phyloP scores from a whole-genome alignment of 2,797 vertebrate species.

The Telmatherina bonti region DNA sequence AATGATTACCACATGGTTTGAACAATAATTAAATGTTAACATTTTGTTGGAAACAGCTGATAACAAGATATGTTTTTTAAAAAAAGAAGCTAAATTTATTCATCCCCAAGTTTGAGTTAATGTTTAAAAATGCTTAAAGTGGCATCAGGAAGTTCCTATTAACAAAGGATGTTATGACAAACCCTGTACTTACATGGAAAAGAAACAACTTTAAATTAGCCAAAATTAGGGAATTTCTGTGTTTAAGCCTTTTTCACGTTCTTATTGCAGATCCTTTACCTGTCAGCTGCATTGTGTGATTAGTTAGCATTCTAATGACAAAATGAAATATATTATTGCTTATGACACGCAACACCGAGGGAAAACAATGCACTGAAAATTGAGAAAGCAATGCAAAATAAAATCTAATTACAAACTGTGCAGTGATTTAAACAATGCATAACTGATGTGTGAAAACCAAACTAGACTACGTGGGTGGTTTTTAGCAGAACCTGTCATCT shows the following conservation, averaged over 20 bases:
- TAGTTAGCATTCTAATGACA: constrained; percentile 63
- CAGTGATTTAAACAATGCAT: constrained; percentile 6
- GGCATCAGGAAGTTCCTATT: constrained; percentile 15
- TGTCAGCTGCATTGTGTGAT: constrained; percentile 56
- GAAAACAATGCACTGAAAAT: constrained; percentile 17
- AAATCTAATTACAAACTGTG: background rate
- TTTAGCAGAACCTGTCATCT: background rate
- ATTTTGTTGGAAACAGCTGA: constrained; percentile 56
- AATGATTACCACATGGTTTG: constrained; percentile 61
- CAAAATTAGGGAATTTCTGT: background rate
- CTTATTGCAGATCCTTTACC: constrained; percentile 36
- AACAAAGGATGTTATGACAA: constrained; percentile 3
- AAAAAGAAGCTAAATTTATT: constrained; percentile 30
- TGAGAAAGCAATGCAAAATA: constrained; percentile 12
- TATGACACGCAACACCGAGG: constrained; percentile 23
- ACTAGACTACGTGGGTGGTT: constrained; percentile 12
- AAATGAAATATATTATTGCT: constrained; percentile 57
- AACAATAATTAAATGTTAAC: constrained; percentile 57
- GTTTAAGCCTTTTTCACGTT: constrained; percentile 12
- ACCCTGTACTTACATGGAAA: background rate
- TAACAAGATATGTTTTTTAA: constrained; percentile 57
- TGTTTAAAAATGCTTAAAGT: constrained; percentile 30
- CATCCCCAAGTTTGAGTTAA: constrained; percentile 22
- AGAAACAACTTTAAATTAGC: background rate
- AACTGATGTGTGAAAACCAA: constrained; percentile 41